Percentiles rank a stretch among this genome's conserved stretches.
Conservation (phyloP, 2,888 invertebrate species). For the Drosophila histrio region DNA sequence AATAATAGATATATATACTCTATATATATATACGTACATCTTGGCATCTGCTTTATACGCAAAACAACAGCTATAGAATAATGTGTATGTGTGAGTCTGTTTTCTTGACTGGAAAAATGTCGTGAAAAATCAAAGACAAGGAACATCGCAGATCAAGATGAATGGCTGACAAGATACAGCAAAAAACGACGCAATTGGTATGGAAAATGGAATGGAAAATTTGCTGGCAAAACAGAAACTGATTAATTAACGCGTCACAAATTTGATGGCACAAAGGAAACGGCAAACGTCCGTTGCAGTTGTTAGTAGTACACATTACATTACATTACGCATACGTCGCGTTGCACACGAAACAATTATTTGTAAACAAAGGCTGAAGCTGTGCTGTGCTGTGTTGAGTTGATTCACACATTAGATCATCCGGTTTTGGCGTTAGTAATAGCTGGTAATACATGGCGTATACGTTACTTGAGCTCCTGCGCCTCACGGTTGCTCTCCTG, state of each 20-base stretch:
- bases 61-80: not conserved
- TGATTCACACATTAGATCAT: conserved; percentile 44
- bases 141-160: conserved; percentile 44
- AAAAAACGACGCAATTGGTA: conserved; percentile 24
- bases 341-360: not conserved
- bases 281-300: conserved; percentile 15
- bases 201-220: conserved; percentile 26
- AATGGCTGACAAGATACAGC: conserved; percentile 46
- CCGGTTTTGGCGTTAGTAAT: conserved; percentile 2
- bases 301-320: conserved; percentile 29
- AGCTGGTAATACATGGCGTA: conserved; percentile 32
- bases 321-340: conserved; percentile 20
- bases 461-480: conserved; percentile 67
- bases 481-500: conserved; percentile 37
- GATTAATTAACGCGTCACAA: conserved; percentile 51
- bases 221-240: conserved; percentile 17
- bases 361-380: conserved; percentile 34
- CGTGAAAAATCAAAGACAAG: conserved; percentile 3
- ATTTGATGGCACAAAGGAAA: conserved; percentile 38
- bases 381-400: not conserved
- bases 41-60: conserved; percentile 3
- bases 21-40: no score
- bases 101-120: conserved; percentile 36
- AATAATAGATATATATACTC: not conserved
- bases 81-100: not conserved